Base-by-base conservation (phyloP, 2,888 invertebrate genomes). In the Conistra vaccinii region DNA sequence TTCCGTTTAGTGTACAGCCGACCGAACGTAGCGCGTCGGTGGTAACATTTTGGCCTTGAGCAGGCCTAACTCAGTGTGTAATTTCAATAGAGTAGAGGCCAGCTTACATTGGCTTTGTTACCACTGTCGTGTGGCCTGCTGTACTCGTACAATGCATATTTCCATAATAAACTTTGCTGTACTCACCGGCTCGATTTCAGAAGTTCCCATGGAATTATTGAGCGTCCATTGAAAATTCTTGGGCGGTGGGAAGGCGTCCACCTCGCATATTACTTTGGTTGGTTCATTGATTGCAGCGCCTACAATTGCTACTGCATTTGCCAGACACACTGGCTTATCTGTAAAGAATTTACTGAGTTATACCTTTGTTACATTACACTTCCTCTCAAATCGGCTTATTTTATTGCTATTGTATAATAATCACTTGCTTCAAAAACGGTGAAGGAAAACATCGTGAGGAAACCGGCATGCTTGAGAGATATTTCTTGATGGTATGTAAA, bases 141-240 rank as follows among this genome's bases (percentile, higher is more conserved):
- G 66, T n/a, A n/a, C n/a, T n/a, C n/a, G n/a, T n/a, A 35, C 76
- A 81, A 60, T 85, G 69, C 72, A 80, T 42, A 57, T 42, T 80
- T 45, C 12, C 53, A 63, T 70, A 75, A 1, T 63, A 76, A 76
- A 81, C 23, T 81, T 68, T 45, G 62, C 67, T 35, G 26, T 71
- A 87, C 94, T 92, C 87, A 96, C 96, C 81, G 94, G 73, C 65
- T 96, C 95, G 66, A 98, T 97, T 90, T 98, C 98, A 81, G 97
- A 97, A 87, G 97, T 97, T 91, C 98, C 98, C 85, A 98, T 97
- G 57, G 98, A 98, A 95, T 98, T 99, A 96, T 99, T 99, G 93
- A 99, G 98, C 45, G 98, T 97, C 99, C 99, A 99, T 89, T 98
- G 98, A 94, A 98, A 99, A 90, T 97, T 98, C 90, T 98, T 98